Percentiles rank a stretch among this genome's conserved stretches.
Evolutionary conservation across 2,888 invertebrate genomes (phyloP).

Genomic region (Hecatera dysodea): DNA sequence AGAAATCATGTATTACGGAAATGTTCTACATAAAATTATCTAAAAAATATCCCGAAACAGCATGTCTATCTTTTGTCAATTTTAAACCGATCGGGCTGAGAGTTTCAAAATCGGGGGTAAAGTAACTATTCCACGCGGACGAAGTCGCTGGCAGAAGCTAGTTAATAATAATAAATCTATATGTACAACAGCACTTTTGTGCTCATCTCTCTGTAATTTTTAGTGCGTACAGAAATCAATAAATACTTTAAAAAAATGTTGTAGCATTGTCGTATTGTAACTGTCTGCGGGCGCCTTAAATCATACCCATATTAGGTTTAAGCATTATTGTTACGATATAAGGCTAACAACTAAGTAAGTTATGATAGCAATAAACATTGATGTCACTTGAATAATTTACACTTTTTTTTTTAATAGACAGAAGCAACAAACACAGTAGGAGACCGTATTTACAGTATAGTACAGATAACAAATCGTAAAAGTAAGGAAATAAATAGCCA

Average conservation of each 20-base stretch:
- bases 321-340: conserved; percentile 12
- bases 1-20: no score
- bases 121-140: no score
- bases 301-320: background rate
- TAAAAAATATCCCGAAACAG: no score
- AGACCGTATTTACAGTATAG: conserved; percentile 30
- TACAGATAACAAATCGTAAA: background rate
- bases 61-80: no score
- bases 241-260: background rate
- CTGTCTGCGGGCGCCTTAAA: background rate
- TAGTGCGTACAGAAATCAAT: background rate
- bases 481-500: background rate
- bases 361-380: conserved; percentile 21
- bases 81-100: no score
- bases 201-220: no score
- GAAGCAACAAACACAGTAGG: conserved; percentile 26
- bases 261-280: background rate
- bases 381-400: conserved; percentile 26
- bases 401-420: conserved; percentile 40
- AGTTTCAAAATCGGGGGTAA: no score
- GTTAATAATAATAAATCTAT: no score
- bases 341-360: conserved; percentile 14
- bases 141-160: no score
- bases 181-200: no score
- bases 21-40: no score